phyloP scores from a whole-genome alignment of 2,113 vertebrate genomes.

The Xiphophorus couchianus region DNA sequence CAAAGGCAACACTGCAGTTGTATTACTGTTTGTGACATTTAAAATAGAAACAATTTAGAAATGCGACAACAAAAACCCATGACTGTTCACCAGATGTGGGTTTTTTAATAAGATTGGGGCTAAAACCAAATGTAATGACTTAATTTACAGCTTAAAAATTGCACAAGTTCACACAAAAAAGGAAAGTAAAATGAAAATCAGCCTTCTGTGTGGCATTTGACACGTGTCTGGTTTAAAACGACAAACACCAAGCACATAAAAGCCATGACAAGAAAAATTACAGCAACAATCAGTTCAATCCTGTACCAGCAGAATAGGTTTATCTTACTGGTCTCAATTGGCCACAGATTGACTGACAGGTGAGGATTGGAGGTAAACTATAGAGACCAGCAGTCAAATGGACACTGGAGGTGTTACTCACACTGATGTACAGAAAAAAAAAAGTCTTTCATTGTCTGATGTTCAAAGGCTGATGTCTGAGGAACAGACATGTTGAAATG shows the following conservation, averaged over 20 bases:
- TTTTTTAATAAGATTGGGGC: not conserved
- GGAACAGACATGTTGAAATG: conserved; percentile 60
- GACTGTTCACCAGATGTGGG: not conserved
- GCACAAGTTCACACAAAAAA: conserved; percentile 19
- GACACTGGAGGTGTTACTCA: conserved; percentile 56
- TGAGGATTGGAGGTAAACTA: conserved; percentile 62
- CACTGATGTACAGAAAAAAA: conserved; percentile 52
- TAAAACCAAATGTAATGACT: not conserved
- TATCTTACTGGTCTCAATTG: conserved; percentile 44
- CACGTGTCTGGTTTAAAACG: conserved; percentile 75
- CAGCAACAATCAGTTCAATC: conserved; percentile 69
- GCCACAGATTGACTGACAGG: conserved; percentile 62
- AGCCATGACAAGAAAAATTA: conserved; percentile 76
- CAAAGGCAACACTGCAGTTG: conserved; percentile 27
- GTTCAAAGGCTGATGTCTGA: conserved; percentile 70
- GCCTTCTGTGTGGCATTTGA: conserved; percentile 69
- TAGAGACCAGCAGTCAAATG: conserved; percentile 73
- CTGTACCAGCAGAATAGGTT: conserved; percentile 43
- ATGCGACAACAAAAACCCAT: not conserved
- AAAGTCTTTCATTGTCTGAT: conserved; percentile 69
- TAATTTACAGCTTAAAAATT: conserved; percentile 62
- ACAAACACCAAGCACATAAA: conserved; percentile 62
- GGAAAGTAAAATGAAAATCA: conserved; percentile 57
- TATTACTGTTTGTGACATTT: not conserved
- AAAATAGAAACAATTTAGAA: not conserved